A percentile compares a stretch with the other conserved stretches of the same genome.
Conservation (phyloP, 2,888 invertebrate genomes). For the Chouioia cunea region DNA sequence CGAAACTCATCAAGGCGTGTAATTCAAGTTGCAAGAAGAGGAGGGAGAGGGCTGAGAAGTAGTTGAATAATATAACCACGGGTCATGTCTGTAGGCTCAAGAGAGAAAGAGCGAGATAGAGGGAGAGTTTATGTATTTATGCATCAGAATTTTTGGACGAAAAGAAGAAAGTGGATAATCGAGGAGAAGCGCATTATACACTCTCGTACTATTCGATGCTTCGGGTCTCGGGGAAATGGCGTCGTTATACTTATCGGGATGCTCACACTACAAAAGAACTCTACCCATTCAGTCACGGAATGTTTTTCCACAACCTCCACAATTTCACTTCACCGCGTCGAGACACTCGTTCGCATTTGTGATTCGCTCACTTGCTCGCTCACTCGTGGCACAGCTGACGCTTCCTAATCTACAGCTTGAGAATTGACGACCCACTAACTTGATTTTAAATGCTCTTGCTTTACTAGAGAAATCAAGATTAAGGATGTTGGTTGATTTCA, state of each 20-base stretch:
- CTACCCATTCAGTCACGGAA: slow-evolving; percentile 22
- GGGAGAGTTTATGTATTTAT: slow-evolving; percentile 37
- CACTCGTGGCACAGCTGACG: too few species aligned
- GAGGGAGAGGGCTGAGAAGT: slow-evolving; percentile 18
- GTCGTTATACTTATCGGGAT: slow-evolving; percentile 46
- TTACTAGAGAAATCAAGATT: too few species aligned
- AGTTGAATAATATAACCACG: too few species aligned
- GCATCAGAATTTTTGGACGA: slow-evolving; percentile 36
- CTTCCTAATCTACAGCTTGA: too few species aligned
- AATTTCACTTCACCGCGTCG: too few species aligned
- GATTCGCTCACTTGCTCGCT: too few species aligned
- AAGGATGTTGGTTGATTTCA: too few species aligned
- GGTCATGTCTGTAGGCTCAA: too few species aligned
- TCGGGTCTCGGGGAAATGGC: slow-evolving; percentile 35
- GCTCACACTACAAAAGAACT: slow-evolving; percentile 27
- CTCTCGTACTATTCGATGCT: slow-evolving; percentile 1
- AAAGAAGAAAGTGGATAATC: slow-evolving; percentile 38
- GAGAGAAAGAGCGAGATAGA: slow-evolving; percentile 3
- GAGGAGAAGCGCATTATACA: slow-evolving; percentile 37
- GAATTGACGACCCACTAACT: too few species aligned
- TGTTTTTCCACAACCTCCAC: slow-evolving; percentile 14
- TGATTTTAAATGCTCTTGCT: too few species aligned
- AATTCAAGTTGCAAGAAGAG: slow-evolving; percentile 19
- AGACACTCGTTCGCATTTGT: too few species aligned
- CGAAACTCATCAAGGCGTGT: slow-evolving; percentile 8